Percentiles rank a stretch among this genome's conserved stretches.
Conservation (phyloP, 2,113 vertebrate species). For the Notothenia rossii region DNA sequence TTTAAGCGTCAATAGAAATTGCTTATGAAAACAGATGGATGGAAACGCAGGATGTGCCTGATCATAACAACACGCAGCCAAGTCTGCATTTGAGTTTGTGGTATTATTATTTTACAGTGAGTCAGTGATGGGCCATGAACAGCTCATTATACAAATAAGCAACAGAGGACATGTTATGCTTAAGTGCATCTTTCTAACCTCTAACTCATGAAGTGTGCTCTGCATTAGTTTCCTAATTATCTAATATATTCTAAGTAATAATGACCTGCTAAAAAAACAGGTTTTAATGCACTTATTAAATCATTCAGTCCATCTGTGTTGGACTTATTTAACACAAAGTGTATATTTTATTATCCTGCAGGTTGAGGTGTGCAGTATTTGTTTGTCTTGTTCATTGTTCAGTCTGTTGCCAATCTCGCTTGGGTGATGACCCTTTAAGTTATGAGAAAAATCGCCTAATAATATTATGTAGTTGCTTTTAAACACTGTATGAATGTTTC, state of each 20-base stretch:
- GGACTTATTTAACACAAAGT: conserved; percentile 5
- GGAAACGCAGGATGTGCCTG: conserved; percentile 9
- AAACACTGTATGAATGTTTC: conserved; percentile 47
- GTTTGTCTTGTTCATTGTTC: conserved; percentile 13
- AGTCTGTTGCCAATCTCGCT: conserved; percentile 20
- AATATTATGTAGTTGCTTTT: conserved; percentile 52
- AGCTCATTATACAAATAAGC: neutral
- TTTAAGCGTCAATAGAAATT: too few species aligned
- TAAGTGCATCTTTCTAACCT: neutral
- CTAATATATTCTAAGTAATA: conserved; percentile 36
- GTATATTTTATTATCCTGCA: conserved; percentile 26
- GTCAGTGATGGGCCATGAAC: neutral
- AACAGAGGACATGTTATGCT: neutral
- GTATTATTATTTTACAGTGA: neutral
- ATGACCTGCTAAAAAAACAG: conserved; percentile 18
- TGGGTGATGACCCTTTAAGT: conserved; percentile 32
- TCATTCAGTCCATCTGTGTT: conserved; percentile 6
- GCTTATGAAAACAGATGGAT: too few species aligned
- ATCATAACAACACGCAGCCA: neutral
- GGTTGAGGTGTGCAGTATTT: conserved; percentile 32
- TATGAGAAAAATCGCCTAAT: conserved; percentile 19
- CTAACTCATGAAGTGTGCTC: neutral
- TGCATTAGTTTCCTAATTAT: conserved; percentile 15
- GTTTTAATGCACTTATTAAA: conserved; percentile 28
- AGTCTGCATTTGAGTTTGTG: conserved; percentile 14